Evolutionary conservation across 2,797 vertebrate species (phyloP).

Genomic region (Xenopus petersii): DNA sequence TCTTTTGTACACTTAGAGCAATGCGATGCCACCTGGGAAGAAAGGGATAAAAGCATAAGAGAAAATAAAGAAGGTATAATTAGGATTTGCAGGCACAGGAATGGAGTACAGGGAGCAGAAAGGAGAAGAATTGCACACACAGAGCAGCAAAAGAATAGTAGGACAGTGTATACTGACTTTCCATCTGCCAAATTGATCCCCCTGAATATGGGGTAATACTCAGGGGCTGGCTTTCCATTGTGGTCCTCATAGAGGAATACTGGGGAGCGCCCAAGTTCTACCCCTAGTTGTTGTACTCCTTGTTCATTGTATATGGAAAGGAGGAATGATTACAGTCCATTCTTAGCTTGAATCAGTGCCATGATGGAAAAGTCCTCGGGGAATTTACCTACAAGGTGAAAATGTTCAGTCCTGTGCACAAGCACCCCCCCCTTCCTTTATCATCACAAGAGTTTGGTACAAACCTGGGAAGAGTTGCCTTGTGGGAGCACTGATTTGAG

Average conservation of each 20-base stretch:
- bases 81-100: too few species aligned
- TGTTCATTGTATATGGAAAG: conserved; percentile 84
- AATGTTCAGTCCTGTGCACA: not conserved
- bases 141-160: not conserved
- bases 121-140: too few species aligned
- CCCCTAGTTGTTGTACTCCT: conserved; percentile 81
- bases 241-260: conserved; percentile 90
- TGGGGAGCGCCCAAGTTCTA: conserved; percentile 83
- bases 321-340: conserved; percentile 81
- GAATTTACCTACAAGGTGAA: conserved; percentile 69
- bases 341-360: conserved; percentile 77
- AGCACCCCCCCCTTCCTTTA: not conserved
- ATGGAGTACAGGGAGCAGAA: too few species aligned
- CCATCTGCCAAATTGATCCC: conserved; percentile 82
- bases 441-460: not conserved
- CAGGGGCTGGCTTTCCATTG: conserved; percentile 74
- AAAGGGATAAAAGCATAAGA: conserved; percentile 7
- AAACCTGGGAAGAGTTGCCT: conserved; percentile 88
- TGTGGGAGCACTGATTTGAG: conserved; percentile 88
- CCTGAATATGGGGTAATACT: conserved; percentile 82
- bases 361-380: conserved; percentile 89
- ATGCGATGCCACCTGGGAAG: conserved; percentile 83
- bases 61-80: too few species aligned
- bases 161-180: conserved; percentile 57
- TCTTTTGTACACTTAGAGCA: conserved; percentile 81